Percentiles rank a stretch among this genome's conserved stretches.
Evolutionary conservation across 2,888 invertebrate species (phyloP).

Genomic region (Chloromyia formosa): DNA sequence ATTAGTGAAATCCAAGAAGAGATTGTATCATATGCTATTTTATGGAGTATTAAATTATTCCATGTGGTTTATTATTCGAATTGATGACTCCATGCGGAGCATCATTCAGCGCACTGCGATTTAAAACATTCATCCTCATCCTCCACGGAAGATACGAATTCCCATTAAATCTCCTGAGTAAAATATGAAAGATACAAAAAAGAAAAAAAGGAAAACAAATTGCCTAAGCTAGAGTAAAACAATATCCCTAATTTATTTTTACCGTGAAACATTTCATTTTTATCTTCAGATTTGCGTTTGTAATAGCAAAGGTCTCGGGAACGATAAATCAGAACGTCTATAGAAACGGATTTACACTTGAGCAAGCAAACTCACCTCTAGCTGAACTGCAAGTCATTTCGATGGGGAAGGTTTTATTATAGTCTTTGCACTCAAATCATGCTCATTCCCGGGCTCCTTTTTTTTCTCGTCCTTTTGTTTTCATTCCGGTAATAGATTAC

Average conservation of each 20-base stretch:
- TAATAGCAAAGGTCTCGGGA: background rate
- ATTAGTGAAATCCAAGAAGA: no score
- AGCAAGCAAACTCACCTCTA: constrained; percentile 13
- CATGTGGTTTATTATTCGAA: background rate
- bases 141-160: background rate
- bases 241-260: constrained; percentile 21
- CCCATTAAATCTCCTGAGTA: background rate
- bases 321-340: constrained; percentile 33
- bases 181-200: background rate
- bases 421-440: background rate
- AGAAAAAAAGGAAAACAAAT: constrained; percentile 1
- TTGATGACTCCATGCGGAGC: background rate
- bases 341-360: constrained; percentile 34
- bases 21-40: background rate
- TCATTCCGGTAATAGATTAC: constrained; percentile 9
- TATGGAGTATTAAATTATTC: constrained; percentile 4
- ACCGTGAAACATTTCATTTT: constrained; percentile 1
- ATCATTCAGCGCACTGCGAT: background rate
- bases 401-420: background rate
- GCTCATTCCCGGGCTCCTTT: background rate
- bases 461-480: background rate
- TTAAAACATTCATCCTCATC: background rate
- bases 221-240: constrained; percentile 16
- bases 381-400: background rate
- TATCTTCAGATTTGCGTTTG: background rate